Evolutionary conservation across 2,113 vertebrate genomes (phyloP).

Genomic region (Callithrix jacchus): DNA sequence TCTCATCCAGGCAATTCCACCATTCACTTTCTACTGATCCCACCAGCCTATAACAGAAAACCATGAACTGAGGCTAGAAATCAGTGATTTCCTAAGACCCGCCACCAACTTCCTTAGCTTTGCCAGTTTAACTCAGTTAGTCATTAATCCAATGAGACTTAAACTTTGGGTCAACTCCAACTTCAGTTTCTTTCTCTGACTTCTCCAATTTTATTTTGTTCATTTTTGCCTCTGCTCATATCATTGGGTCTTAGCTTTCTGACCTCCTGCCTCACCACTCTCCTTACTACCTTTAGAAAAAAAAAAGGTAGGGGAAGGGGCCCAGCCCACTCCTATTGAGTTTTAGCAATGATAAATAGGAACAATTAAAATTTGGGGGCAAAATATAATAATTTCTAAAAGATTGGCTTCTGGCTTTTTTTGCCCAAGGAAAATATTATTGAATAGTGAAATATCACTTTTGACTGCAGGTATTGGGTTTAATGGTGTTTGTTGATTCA

Average conservation of each 20-base stretch:
- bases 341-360: neutral
- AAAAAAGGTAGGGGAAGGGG: neutral
- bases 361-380: neutral
- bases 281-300: neutral
- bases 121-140: neutral
- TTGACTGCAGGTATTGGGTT: neutral
- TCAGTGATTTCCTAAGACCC: neutral
- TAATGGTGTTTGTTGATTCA: neutral
- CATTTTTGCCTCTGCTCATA: neutral
- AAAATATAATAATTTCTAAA: slow-evolving; percentile 26
- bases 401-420: neutral
- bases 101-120: neutral
- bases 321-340: neutral
- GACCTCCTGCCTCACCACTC: neutral
- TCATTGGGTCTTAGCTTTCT: neutral
- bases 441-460: neutral
- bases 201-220: neutral
- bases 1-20: neutral
- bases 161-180: neutral
- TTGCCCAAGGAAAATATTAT: neutral
- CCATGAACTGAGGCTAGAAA: neutral
- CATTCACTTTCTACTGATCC: neutral
- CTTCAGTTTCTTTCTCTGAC: slow-evolving; percentile 6
- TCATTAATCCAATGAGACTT: slow-evolving; percentile 9
- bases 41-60: neutral